phyloP scores from a whole-genome alignment of 2,113 vertebrate genomes.

The Typhlomys cinereus region DNA sequence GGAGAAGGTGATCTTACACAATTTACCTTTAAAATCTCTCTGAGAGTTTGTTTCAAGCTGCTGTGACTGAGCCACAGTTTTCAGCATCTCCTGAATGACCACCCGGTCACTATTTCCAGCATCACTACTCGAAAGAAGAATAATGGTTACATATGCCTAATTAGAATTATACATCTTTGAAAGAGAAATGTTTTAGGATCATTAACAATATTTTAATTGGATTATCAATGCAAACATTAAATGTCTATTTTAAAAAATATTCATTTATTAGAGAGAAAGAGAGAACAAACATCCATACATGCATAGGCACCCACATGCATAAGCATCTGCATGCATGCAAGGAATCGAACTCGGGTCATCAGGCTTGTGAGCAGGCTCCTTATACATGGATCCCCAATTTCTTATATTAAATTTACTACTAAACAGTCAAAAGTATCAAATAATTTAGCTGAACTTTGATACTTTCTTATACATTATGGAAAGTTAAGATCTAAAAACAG shows the following conservation, averaged over 20 bases:
- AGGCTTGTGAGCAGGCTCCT: too few relatives aligned
- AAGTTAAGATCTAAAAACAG: background rate
- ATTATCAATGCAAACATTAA: constrained; percentile 1
- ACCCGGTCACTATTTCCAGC: constrained; percentile 96
- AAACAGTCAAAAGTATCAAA: background rate
- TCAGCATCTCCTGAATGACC: constrained; percentile 97
- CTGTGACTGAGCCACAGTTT: constrained; percentile 97
- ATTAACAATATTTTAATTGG: background rate
- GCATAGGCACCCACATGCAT: too few relatives aligned
- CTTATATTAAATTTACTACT: constrained; percentile 3
- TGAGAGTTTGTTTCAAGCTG: constrained; percentile 97
- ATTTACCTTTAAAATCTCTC: constrained; percentile 96
- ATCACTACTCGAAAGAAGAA: constrained; percentile 86
- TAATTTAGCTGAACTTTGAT: background rate
- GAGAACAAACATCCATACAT: too few relatives aligned
- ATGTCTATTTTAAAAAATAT: too few relatives aligned
- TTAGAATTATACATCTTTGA: constrained; percentile 13
- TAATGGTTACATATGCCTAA: background rate
- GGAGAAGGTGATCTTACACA: background rate
- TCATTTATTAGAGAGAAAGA: too few relatives aligned
- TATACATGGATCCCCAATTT: too few relatives aligned
- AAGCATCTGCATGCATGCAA: too few relatives aligned
- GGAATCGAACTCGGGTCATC: too few relatives aligned
- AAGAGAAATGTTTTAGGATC: background rate
- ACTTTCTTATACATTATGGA: background rate